These are phyloP conservation scores for Agapetus fuscipes DNA, from an alignment of 2,888 invertebrate species.

Conservation along the genomic window DNA sequence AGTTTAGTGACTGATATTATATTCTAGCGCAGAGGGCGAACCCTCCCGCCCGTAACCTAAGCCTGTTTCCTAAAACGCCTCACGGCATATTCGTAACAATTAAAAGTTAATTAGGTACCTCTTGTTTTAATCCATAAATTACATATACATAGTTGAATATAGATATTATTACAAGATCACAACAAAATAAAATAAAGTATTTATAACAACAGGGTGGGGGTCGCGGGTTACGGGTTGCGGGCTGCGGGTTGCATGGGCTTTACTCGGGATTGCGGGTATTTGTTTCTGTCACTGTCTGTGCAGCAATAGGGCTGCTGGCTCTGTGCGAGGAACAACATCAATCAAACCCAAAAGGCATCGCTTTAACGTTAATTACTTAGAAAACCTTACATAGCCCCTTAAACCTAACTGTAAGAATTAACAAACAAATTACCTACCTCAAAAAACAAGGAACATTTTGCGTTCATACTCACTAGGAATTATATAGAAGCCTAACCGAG, in stretches of 20 bases:
- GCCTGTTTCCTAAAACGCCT: conserved; percentile 17
- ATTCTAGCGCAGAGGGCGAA: too few relatives aligned
- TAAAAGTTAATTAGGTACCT: conserved; percentile 22
- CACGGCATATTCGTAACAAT: conserved; percentile 15
- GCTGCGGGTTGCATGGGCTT: too few relatives aligned
- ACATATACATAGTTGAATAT: conserved; percentile 17
- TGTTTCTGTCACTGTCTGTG: too few relatives aligned
- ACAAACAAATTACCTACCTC: conserved; percentile 18
- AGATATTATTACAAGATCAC: conserved; percentile 20
- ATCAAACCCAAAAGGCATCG: conserved; percentile 8
- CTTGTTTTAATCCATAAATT: conserved; percentile 18
- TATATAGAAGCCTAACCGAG: conserved; percentile 17
- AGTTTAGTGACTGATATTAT: conserved; percentile 15
- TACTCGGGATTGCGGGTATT: too few relatives aligned
- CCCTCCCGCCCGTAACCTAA: conserved; percentile 16
- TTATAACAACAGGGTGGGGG: conserved; percentile 13
- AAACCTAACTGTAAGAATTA: conserved; percentile 19
- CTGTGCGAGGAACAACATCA: too few relatives aligned
- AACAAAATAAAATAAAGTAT: conserved; percentile 22
- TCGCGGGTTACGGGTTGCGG: conserved; percentile 4
- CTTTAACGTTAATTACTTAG: conserved; percentile 18
- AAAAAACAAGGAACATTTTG: conserved; percentile 19
- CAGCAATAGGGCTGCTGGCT: too few relatives aligned
- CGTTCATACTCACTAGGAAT: conserved; percentile 15
- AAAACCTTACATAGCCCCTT: conserved; percentile 20